Percentiles rank a stretch among this genome's conserved stretches.
These are phyloP conservation scores for Thereva unica DNA, from an alignment of 2,888 invertebrate species.

Conservation along the genomic window DNA sequence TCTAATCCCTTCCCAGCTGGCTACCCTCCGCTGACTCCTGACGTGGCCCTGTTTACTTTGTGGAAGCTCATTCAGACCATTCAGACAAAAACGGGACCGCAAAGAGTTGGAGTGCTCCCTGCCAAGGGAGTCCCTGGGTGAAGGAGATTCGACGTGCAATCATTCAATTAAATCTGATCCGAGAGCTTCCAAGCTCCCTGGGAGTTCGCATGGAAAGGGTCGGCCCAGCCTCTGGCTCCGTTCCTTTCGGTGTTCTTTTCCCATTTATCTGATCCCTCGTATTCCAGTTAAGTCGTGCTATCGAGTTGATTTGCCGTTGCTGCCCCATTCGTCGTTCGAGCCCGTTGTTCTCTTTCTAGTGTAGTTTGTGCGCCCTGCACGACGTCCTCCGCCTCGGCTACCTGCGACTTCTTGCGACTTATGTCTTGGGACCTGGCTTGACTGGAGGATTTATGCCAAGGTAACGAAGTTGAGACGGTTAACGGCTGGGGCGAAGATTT, in stretches of 20 bases:
- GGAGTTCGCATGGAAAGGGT: conserved; percentile 4
- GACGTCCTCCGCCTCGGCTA: neutral
- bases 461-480: conserved; percentile 17
- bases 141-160: conserved; percentile 17
- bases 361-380: neutral
- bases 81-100: conserved; percentile 2
- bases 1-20: conserved; percentile 17
- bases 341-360: conserved; percentile 1
- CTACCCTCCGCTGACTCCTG: conserved; percentile 3
- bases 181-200: conserved; percentile 9
- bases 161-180: conserved; percentile 29
- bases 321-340: neutral
- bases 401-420: neutral
- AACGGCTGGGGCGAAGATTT: conserved; percentile 27
- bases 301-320: conserved; percentile 25
- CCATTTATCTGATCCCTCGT: conserved; percentile 17
- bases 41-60: neutral
- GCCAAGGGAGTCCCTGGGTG: conserved; percentile 1
- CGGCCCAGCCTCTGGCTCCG: neutral
- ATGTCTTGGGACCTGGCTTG: neutral
- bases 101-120: neutral
- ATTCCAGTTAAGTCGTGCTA: conserved; percentile 16
- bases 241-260: neutral
- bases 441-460: conserved; percentile 22
- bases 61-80: neutral